Base-by-base conservation (phyloP, 2,888 invertebrate genomes). In the Dicycla oo region DNA sequence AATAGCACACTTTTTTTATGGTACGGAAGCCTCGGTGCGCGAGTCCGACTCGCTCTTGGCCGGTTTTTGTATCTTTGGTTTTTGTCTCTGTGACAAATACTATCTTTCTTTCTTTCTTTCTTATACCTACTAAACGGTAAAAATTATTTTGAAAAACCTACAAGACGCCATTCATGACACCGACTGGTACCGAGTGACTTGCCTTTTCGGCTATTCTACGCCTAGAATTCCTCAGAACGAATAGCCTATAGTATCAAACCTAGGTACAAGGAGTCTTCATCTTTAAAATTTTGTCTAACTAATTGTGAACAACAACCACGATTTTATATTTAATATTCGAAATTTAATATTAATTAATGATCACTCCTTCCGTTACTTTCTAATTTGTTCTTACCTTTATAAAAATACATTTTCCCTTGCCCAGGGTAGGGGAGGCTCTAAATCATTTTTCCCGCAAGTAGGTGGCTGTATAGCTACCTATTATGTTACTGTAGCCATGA, bases 401-500 rank as follows among this genome's bases (percentile, higher is more conserved):
- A 77, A 75, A 80, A 83, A 72, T 73, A 75, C 56, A 76, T 78
- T 85, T 78, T 74, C 71, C 57, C 74, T 78, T 64, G 67, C 61
- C 73, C 65, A 56, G 63, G 73, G 75, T 68, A 47, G 61, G 62
- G 65, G 54, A 72, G 74, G 73, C 66, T 58, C 75, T 82, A 71
- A 84, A 84, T 84, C 75, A 81, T 75, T 86, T 82, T 80, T 69
- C 70, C 78, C 73, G 62, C 66, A 66, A 82, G 84, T 78, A 80
- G 80, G 73, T 62, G 40, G 57, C 58, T 73, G 66, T 76, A 69
- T 80, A 81, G 63, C 73, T 84, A 78, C 57, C 74, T 81, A 78
- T 75, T 78, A 81, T 66, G 66, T 68, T 77, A 78, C 79, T 81
- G 82, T 86, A 82, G 75, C 80, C 73, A 86, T 82, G 86, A 86